Percentiles rank a stretch among this genome's conserved stretches.
These are phyloP conservation scores for Bujurquina vittata DNA, from an alignment of 2,113 vertebrate genomes.

Conservation along the genomic window DNA sequence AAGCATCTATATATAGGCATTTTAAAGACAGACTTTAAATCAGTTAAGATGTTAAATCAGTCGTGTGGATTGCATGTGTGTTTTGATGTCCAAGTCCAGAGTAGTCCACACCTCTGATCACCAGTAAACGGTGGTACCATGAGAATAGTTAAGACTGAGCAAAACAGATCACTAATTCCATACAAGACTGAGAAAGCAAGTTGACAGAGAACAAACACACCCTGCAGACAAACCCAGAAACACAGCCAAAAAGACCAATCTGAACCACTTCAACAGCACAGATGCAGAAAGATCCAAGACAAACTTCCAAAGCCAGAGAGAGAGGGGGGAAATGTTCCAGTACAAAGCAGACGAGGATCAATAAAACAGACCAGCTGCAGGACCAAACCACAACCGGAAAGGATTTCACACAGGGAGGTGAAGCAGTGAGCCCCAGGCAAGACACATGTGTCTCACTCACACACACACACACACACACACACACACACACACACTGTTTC, in stretches of 20 bases:
- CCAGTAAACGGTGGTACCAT: constrained; percentile 4
- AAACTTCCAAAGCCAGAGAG: constrained; percentile 52
- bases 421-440: constrained; percentile 60
- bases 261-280: constrained; percentile 56
- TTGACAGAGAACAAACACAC: constrained; percentile 41
- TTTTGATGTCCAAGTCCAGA: background rate
- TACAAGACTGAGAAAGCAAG: constrained; percentile 22
- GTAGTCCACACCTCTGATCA: constrained; percentile 40
- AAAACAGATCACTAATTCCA: constrained; percentile 33
- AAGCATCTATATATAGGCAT: background rate
- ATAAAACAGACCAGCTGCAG: constrained; percentile 51
- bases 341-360: constrained; percentile 53
- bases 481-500: constrained; percentile 55
- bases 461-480: constrained; percentile 38
- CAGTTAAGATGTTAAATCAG: background rate
- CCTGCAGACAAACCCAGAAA: constrained; percentile 39
- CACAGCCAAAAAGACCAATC: constrained; percentile 35
- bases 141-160: constrained; percentile 4
- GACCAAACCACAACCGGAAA: constrained; percentile 51
- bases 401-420: constrained; percentile 57
- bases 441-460: constrained; percentile 31
- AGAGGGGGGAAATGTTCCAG: constrained; percentile 32
- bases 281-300: constrained; percentile 58
- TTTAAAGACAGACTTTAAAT: background rate
- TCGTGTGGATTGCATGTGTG: background rate